Evolutionary conservation across 2,797 vertebrate species (phyloP).

Genomic region (Cetoscarus ocellatus): DNA sequence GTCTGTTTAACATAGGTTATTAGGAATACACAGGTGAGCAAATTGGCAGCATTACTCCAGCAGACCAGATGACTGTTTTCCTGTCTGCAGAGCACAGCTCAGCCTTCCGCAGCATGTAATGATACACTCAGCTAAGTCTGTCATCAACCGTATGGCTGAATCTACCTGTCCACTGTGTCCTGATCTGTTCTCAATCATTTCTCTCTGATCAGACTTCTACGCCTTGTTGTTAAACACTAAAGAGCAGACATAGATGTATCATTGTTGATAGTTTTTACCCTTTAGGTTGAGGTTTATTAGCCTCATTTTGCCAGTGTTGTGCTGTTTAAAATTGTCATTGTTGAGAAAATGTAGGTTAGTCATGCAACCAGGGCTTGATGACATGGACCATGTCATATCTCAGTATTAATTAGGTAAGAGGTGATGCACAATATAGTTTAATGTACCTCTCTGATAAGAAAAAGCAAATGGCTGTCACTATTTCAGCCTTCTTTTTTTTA

Average conservation of each 20-base stretch:
- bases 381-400: no score
- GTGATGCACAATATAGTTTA: no score
- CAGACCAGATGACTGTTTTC: slow-evolving; percentile 67
- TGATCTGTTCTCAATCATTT: slow-evolving; percentile 29
- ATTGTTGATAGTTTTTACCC: neutral
- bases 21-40: slow-evolving; percentile 62
- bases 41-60: slow-evolving; percentile 63
- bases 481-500: no score
- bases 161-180: slow-evolving; percentile 49
- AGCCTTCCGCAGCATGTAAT: slow-evolving; percentile 68
- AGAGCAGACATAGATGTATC: neutral
- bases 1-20: slow-evolving; percentile 34
- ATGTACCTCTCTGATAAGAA: no score
- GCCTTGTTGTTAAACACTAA: slow-evolving; percentile 29
- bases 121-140: slow-evolving; percentile 74
- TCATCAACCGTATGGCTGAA: slow-evolving; percentile 63
- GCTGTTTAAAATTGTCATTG: neutral
- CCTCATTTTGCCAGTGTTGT: neutral
- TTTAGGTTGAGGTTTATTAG: neutral
- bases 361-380: neutral
- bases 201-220: slow-evolving; percentile 8
- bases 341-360: neutral
- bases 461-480: no score
- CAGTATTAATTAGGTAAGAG: no score
- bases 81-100: slow-evolving; percentile 46